Conservation (phyloP, 2,113 vertebrate species). For the Ophiodon elongatus region DNA sequence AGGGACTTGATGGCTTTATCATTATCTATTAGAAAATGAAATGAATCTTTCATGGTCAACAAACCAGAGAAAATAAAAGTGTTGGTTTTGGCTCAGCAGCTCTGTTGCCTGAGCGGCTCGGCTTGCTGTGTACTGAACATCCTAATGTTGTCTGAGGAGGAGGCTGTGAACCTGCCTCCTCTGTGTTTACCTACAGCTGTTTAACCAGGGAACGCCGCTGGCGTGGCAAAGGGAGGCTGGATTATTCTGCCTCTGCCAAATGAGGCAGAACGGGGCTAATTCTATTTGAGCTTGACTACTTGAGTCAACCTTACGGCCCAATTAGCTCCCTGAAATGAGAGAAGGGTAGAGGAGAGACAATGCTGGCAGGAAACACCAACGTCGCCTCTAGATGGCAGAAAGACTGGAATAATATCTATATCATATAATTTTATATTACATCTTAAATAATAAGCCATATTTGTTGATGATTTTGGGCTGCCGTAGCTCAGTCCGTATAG, state of each 20-base stretch:
- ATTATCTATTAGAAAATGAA: conserved; percentile 13
- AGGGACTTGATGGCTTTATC: not conserved
- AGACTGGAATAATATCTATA: not conserved
- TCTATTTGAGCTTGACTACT: conserved; percentile 72
- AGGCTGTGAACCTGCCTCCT: conserved; percentile 31
- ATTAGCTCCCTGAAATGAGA: conserved; percentile 51
- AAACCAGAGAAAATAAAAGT: not conserved
- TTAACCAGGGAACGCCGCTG: conserved; percentile 56
- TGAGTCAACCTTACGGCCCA: conserved; percentile 66
- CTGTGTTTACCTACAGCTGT: conserved; percentile 71
- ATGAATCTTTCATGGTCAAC: not conserved
- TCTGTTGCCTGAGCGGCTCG: conserved; percentile 17
- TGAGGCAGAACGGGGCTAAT: conserved; percentile 76
- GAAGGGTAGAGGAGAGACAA: conserved; percentile 5
- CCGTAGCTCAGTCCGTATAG: not conserved
- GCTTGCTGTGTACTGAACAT: conserved; percentile 64
- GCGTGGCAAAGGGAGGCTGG: conserved; percentile 7
- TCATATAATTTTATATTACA: not conserved
- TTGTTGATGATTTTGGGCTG: not conserved
- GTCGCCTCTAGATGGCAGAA: conserved; percentile 5
- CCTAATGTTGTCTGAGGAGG: conserved; percentile 14
- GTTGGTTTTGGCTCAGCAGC: conserved; percentile 17
- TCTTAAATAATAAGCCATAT: conserved; percentile 1
- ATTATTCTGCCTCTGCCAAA: conserved; percentile 70
- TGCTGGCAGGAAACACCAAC: conserved; percentile 13